Evolutionary conservation across 1,140 invertebrate genomes (phyloP).

Genomic region (Caenorhabditis briggsae): DNA sequence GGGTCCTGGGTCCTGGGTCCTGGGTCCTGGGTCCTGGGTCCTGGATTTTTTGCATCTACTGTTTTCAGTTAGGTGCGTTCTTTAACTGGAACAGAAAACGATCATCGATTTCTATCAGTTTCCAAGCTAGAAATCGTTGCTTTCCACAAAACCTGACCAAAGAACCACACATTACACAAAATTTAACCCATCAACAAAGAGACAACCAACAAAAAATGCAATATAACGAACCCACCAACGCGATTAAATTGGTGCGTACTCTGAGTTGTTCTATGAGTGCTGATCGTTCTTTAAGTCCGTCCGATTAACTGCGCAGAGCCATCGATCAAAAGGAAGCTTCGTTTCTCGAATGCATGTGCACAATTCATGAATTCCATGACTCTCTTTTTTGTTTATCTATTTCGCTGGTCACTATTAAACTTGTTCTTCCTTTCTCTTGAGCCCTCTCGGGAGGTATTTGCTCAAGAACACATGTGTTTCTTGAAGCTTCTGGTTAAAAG

Average conservation of each 20-base stretch:
- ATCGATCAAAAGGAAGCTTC: not conserved
- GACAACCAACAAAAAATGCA: too few species aligned
- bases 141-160: too few species aligned
- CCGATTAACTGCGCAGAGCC: not conserved
- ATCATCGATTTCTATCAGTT: too few species aligned
- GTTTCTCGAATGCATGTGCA: not conserved
- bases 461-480: constrained; percentile 1
- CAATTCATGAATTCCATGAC: constrained; percentile 8
- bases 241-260: constrained; percentile 8
- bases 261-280: constrained; percentile 15
- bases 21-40: too few species aligned
- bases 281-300: not conserved
- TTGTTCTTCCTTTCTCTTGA: not conserved
- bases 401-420: not conserved
- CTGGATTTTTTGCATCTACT: too few species aligned
- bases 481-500: not conserved
- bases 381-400: constrained; percentile 5
- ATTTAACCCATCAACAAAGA: not conserved
- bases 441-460: not conserved
- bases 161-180: too few species aligned
- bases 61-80: too few species aligned
- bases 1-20: too few species aligned
- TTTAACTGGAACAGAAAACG: too few species aligned
- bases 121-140: too few species aligned
- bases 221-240: not conserved